Evolutionary conservation across 2,888 invertebrate genomes (phyloP), one percentile per base, ranked within the genome.

Genomic region (Acheta domesticus): DNA sequence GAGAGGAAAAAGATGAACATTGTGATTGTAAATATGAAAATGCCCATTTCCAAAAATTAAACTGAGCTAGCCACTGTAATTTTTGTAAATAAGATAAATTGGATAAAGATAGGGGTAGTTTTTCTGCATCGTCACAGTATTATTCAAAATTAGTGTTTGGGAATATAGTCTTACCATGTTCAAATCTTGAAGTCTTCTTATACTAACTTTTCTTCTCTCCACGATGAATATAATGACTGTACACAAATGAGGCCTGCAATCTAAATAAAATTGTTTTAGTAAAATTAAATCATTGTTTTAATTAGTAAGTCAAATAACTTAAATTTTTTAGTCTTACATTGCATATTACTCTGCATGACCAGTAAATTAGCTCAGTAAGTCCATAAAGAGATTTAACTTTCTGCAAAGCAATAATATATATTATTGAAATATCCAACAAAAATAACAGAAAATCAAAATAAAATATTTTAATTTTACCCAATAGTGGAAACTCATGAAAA

Each of bases 401-500:
- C 89, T 89, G 84, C 49, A 86, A 78, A 79, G 75, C 4, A 36
- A 36, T 36, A 36, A 36, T 36, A 36, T 36, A 36, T 36, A 5
- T 36, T 36, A 36, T 36, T 36, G 36, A 36, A 36, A 36, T 8
- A 36, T 36, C 36, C 36, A 36, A 36, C 36, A 36, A 36, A 8
- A 36, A 36, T 36, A 36, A 36, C 36, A 78, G 77, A 78, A 78
- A 78, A 73, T 75, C 23, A 21, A 49, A 21, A 21, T 76, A 74
- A 21, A n/a, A 20, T 49, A 14, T 77, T 20, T 80, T 73, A 21
- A 75, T 83, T 86, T 86, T 87, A 89, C 89, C 89, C 89, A 89
- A 83, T 89, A 88, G 82, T 89, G 88, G 78, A 89, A 86, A 81
- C 89, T 89, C 89, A 89, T 89, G 83, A 88, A 89, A 80, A 89